Conservation (phyloP, 2,888 invertebrate genomes). For the Helleia helle region DNA sequence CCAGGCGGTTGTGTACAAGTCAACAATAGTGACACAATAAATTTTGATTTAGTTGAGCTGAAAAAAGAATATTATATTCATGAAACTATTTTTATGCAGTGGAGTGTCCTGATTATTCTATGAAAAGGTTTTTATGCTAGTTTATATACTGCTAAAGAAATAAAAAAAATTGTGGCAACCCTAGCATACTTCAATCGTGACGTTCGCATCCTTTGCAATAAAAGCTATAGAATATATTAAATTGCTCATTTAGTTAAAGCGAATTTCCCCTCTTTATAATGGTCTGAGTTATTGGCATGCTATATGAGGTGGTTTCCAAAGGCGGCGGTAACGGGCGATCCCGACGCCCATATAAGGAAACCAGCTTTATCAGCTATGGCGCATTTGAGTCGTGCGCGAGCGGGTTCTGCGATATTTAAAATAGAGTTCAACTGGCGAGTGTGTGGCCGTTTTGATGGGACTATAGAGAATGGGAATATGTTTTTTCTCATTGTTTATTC, state of each 20-base stretch:
- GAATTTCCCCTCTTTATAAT: constrained; percentile 23
- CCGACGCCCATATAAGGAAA: constrained; percentile 44
- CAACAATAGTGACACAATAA: too few species aligned
- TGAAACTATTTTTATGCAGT: too few species aligned
- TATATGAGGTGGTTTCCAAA: constrained; percentile 27
- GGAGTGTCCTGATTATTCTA: too few species aligned
- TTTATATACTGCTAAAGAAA: too few species aligned
- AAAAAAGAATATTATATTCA: too few species aligned
- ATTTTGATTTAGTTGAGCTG: too few species aligned
- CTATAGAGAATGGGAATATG: too few species aligned
- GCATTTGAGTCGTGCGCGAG: not conserved
- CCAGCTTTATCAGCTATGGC: constrained; percentile 26
- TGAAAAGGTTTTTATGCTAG: too few species aligned
- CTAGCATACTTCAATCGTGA: not conserved
- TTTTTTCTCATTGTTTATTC: too few species aligned
- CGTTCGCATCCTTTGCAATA: not conserved
- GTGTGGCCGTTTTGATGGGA: too few species aligned
- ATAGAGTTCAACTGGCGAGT: too few species aligned
- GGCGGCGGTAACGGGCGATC: constrained; percentile 43
- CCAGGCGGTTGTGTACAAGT: too few species aligned
- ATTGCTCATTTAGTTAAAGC: not conserved
- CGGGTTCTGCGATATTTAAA: constrained; percentile 9
- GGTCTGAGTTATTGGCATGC: constrained; percentile 23
- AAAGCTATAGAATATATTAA: not conserved
- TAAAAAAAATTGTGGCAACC: not conserved